Percentiles rank a stretch among this genome's conserved stretches.
Conservation (phyloP, 2,113 vertebrate genomes). For the Pyrgilauda ruficollis region DNA sequence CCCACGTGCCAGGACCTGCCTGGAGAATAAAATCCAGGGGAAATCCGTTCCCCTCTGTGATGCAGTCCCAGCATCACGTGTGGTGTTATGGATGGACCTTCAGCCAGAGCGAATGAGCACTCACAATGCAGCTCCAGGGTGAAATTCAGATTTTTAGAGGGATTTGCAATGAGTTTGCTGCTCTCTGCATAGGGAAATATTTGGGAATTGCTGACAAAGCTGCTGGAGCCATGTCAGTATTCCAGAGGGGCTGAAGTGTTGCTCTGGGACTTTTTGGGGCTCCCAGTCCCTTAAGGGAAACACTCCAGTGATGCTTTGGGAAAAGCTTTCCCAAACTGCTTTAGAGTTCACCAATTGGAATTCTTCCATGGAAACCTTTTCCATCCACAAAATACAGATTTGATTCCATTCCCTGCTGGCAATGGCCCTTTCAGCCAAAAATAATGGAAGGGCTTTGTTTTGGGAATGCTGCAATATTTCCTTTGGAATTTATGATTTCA, state of each 20-base stretch:
- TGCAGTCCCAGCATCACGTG: not conserved
- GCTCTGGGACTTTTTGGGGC: not conserved
- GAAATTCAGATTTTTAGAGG: not conserved
- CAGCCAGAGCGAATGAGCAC: not conserved
- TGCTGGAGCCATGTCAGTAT: not conserved
- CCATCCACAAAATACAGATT: not conserved
- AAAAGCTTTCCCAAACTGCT: not conserved
- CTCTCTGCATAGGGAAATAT: not conserved
- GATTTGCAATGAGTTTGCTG: not conserved
- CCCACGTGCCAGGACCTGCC: not conserved
- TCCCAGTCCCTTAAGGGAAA: not conserved
- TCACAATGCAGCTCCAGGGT: not conserved
- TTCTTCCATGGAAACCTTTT: not conserved
- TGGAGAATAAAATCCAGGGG: not conserved
- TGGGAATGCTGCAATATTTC: not conserved
- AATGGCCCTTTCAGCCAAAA: not conserved
- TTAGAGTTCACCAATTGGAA: not conserved
- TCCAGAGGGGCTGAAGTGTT: not conserved
- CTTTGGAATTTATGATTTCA: not conserved
- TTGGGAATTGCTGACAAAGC: not conserved
- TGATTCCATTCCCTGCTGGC: conserved; percentile 21
- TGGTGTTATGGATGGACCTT: not conserved
- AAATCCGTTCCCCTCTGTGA: not conserved
- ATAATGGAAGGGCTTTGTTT: not conserved
- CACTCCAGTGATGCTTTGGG: not conserved